phyloP scores from a whole-genome alignment of 2,888 invertebrate species.

The Dioctria rufipes region DNA sequence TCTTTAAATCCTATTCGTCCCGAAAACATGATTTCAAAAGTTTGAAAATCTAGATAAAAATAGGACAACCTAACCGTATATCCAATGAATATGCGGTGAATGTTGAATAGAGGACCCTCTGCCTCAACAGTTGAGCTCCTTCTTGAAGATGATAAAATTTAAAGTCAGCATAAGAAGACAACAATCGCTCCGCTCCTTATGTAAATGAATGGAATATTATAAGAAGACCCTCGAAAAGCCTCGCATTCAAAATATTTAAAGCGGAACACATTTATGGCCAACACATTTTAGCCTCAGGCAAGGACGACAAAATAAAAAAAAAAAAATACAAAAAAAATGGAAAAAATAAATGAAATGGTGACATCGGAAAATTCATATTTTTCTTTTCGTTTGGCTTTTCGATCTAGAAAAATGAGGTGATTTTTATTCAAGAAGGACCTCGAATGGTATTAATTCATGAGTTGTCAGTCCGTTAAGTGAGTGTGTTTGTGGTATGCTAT shows the following conservation, averaged over 20 bases:
- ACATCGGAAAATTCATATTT: conserved; percentile 22
- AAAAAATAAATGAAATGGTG: background rate
- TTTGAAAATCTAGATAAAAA: background rate
- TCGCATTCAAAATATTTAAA: conserved; percentile 17
- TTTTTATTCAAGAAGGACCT: background rate
- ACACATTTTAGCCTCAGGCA: background rate
- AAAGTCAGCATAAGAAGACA: conserved; percentile 18
- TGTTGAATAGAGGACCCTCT: background rate
- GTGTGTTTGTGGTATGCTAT: no score
- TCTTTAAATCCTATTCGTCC: conserved; percentile 3
- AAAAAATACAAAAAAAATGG: background rate
- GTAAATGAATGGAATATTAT: conserved; percentile 3
- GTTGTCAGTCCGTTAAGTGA: background rate
- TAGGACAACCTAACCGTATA: conserved; percentile 13
- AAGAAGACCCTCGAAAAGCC: background rate
- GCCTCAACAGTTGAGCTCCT: background rate
- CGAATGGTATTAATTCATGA: background rate
- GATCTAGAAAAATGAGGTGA: background rate
- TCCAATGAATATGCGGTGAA: conserved; percentile 2
- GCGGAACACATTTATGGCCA: conserved; percentile 8
- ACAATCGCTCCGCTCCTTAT: conserved; percentile 2
- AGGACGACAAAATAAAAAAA: background rate
- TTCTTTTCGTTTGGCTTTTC: background rate
- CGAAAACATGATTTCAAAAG: conserved; percentile 14
- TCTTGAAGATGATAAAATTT: conserved; percentile 19